phyloP scores from a whole-genome alignment of 1,140 invertebrate genomes.

The Bombus polaris region DNA sequence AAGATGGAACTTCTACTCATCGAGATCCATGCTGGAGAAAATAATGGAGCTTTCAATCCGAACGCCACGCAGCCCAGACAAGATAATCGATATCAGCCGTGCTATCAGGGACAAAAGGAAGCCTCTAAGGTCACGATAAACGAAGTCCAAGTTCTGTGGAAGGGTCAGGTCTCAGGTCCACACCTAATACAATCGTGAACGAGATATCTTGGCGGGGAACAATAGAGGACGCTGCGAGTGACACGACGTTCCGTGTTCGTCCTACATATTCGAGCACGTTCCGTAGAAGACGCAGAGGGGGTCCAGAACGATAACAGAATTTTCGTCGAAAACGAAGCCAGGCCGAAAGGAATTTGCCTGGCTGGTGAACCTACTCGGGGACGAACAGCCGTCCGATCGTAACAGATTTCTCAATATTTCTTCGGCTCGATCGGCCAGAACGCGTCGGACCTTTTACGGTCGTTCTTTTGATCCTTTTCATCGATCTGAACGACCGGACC shows the following conservation, averaged over 20 bases:
- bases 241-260: constrained; percentile 54
- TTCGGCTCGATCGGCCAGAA: constrained; percentile 29
- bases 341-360: constrained; percentile 47
- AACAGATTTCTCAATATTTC: constrained; percentile 58
- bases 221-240: constrained; percentile 55
- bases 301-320: constrained; percentile 63
- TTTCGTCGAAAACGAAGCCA: constrained; percentile 70
- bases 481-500: constrained; percentile 29
- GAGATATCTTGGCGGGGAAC: constrained; percentile 49
- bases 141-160: constrained; percentile 24
- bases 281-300: constrained; percentile 40
- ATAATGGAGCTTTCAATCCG: constrained; percentile 54
- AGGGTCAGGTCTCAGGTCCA: constrained; percentile 36
- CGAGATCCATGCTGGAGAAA: neutral
- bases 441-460: constrained; percentile 38
- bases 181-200: constrained; percentile 62
- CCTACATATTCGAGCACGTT: constrained; percentile 47
- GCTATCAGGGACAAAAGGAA: constrained; percentile 18
- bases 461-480: constrained; percentile 48
- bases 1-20: neutral
- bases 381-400: constrained; percentile 39
- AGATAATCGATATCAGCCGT: constrained; percentile 60
- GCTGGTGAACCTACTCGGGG: constrained; percentile 11
- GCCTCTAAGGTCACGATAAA: constrained; percentile 30
- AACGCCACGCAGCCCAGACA: neutral